These are phyloP conservation scores for Anneissia japonica DNA, from an alignment of 35 echinoderm and acorn worm genomes.

Conservation along the genomic window DNA sequence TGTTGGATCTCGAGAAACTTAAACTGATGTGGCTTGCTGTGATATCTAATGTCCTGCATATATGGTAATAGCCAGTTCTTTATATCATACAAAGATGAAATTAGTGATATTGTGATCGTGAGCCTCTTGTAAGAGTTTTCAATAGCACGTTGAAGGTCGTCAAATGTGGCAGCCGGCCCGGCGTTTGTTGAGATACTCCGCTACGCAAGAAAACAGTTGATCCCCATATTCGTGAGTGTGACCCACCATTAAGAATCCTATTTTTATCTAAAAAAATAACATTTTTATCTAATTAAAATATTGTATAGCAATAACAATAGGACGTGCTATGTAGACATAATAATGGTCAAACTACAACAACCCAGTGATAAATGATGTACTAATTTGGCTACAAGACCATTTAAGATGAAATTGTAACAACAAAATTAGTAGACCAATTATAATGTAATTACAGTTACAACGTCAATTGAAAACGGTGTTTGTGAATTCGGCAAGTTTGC, in stretches of 20 bases:
- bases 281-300: not conserved
- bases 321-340: too few species aligned
- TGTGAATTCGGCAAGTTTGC: too few species aligned
- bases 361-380: too few species aligned
- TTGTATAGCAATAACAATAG: not conserved
- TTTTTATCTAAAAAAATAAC: slow-evolving; percentile 33
- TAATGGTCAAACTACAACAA: too few species aligned
- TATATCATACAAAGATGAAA: not conserved
- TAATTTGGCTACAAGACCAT: too few species aligned
- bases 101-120: slow-evolving; percentile 21
- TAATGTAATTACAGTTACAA: too few species aligned
- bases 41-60: not conserved
- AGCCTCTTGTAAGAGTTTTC: slow-evolving; percentile 15
- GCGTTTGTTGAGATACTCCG: not conserved
- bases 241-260: slow-evolving; percentile 36
- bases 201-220: slow-evolving; percentile 50
- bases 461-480: too few species aligned
- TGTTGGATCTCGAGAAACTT: not conserved
- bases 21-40: slow-evolving; percentile 39
- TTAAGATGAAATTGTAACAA: too few species aligned
- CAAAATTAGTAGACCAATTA: too few species aligned
- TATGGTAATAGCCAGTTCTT: slow-evolving; percentile 36
- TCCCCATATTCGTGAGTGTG: slow-evolving; percentile 53
- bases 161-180: slow-evolving; percentile 27
- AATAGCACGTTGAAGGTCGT: not conserved